Evolutionary conservation across 2,888 invertebrate genomes (phyloP), one percentile per base, ranked within the genome.

Genomic region (Tinea trinotella): DNA sequence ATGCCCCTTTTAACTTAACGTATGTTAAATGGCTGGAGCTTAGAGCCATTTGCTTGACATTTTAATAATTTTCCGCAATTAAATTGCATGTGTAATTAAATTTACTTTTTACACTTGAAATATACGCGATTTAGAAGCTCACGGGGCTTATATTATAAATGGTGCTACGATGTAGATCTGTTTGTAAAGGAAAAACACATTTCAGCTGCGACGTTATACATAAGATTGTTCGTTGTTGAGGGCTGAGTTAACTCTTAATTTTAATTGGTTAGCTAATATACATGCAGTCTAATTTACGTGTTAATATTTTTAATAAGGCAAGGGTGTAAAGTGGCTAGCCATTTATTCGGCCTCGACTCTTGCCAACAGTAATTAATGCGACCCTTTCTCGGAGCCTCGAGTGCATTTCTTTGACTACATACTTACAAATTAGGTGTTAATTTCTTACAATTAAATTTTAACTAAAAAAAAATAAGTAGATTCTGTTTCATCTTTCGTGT

Each of bases 231-330:
- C 15, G 46, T 10, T 40, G 18, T 18, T 24, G 50, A n/a, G 48
- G 10, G 48, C n/a, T 9, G 48, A 13, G 13, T 66, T 64, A 71
- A 68, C 74, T 74, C 72, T 75, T 71, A 77, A 78, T 77, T 82
- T 83, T 79, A 82, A 83, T 82, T 82, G 82, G 84, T 74, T 76
- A 70, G 80, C 81, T 82, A 84, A 83, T 84, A 79, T 79, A 74
- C 68, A 69, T 65, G 59, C 65, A 72, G 78, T 82, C 83, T 84
- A 82, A 84, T 83, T 84, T 84, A 81, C 82, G 80, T 76, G 83
- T 83, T 82, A 81, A 81, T 81, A 76, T 81, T 84, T 84, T 84
- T 84, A 83, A 84, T 84, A 85, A 84, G 83, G 80, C 79, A 72
- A 72, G 84, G 84, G 84, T 71, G 80, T 70, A 71, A 82, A 84